Evolutionary conservation across 2,113 vertebrate genomes (phyloP), one percentile per base, ranked within the genome.

Genomic region (Stigmatopora nigra): DNA sequence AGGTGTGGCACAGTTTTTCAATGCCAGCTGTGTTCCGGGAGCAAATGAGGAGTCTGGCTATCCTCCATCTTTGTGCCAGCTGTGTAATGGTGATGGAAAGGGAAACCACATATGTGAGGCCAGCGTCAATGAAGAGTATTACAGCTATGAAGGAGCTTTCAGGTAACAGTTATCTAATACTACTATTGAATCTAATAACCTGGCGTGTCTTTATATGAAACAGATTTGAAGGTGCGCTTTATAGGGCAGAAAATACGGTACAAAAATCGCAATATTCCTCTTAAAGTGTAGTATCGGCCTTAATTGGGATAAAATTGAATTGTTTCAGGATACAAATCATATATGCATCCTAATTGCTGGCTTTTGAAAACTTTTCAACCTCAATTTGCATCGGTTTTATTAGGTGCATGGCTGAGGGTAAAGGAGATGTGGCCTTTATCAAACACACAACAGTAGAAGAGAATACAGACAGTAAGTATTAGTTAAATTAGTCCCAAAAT

Each of bases 1-100:
- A 99, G 97, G 92, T 16, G 91, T 95, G 66, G 91, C 92, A 2
- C 79, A 92, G 4, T 98, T 92, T 76, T 99, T 99, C 73, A 90
- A 2, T 0, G 89, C 88, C 36, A 99, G 96, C 83, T 99, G 97
- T 3, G 74, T 97, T 72, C 97, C 97, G 0, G 97, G 97, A 56
- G 92, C 92, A 3, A 84, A 61, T 1, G 65, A 36, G 19, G 65
- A 36, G 19, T 0, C 3, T 0, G 71, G 69, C 1, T 89, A 91
- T 45, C 89, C 91, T 0, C 0, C 78, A 0, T 91, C 92, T 69
- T 91, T 99, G 69, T 99, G 97, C 61, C 51, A 86, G 64, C 90
- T 93, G 55, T 99, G 97, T 77, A 78, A 2, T 20, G 97, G 96
- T 5, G 71, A 96, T 12, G 35, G 0, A 0, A 0, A 0, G 0